Percentiles rank a stretch among this genome's conserved stretches.
Conservation (phyloP, 2,113 vertebrate genomes). For the Grallaria varia region DNA sequence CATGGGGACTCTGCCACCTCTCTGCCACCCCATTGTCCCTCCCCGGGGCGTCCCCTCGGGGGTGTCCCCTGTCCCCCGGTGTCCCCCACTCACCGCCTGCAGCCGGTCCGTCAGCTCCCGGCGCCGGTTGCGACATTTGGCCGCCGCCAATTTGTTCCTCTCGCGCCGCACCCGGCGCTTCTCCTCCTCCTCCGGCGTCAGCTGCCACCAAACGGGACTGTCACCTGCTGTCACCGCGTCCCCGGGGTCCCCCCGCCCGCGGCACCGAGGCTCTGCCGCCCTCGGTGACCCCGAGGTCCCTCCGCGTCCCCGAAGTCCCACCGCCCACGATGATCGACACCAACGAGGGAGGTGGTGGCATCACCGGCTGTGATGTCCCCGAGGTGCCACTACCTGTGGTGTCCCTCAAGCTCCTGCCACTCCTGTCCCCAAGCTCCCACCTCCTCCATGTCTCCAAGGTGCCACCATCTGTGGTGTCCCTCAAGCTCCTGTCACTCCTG, state of each 20-base stretch:
- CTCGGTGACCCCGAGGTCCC: no score
- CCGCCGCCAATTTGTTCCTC: conserved; percentile 91
- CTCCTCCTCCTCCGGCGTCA: conserved; percentile 94
- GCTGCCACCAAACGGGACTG: conserved; percentile 47
- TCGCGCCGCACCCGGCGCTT: conserved; percentile 89
- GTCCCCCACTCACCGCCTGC: conserved; percentile 85
- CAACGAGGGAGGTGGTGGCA: background rate
- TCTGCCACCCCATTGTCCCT: background rate
- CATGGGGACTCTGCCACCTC: background rate
- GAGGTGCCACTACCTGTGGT: background rate
- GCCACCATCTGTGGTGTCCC: background rate
- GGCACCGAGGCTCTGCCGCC: no score
- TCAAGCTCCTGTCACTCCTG: background rate
- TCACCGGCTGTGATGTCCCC: background rate
- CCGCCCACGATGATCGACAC: no score
- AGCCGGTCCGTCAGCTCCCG: conserved; percentile 93
- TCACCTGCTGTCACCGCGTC: background rate
- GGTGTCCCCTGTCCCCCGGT: background rate
- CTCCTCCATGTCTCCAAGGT: background rate
- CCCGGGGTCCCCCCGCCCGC: background rate
- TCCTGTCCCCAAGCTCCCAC: background rate
- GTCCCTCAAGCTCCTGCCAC: background rate
- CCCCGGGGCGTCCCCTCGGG: no score
- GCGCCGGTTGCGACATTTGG: conserved; percentile 92
- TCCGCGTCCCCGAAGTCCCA: rapidly evolving